These are phyloP conservation scores for Microcebus jonahi DNA, from an alignment of 2,113 vertebrate species.

Conservation along the genomic window DNA sequence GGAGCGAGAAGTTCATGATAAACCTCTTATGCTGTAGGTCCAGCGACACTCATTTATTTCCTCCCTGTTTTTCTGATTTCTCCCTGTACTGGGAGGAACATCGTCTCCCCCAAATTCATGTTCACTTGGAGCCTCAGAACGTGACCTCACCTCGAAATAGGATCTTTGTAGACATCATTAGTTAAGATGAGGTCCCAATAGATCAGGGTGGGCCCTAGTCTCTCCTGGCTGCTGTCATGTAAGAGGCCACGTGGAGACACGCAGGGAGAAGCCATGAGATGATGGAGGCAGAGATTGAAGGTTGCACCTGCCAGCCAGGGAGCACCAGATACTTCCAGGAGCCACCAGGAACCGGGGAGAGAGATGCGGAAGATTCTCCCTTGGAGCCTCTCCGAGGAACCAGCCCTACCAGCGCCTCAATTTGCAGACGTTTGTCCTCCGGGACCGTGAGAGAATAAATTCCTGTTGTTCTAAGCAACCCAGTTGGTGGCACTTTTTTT, in stretches of 20 bases:
- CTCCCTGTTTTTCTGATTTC: no score
- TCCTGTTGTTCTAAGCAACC: background rate
- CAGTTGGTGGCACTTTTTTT: no score
- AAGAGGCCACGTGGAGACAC: background rate
- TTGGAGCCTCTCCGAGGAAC: background rate
- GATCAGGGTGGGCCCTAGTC: rapidly evolving
- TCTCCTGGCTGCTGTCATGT: rapidly evolving
- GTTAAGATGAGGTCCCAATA: background rate
- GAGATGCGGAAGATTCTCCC: rapidly evolving
- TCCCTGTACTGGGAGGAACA: background rate
- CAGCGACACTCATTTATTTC: background rate
- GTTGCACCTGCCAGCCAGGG: rapidly evolving
- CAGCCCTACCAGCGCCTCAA: background rate
- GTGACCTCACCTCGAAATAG: background rate
- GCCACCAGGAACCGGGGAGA: background rate
- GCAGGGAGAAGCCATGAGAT: background rate
- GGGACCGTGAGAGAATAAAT: no score
- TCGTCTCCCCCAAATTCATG: background rate
- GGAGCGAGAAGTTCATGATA: rapidly evolving
- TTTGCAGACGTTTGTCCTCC: background rate
- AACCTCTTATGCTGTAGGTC: rapidly evolving
- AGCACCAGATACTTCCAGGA: background rate
- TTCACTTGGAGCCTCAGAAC: background rate
- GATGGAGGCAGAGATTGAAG: background rate
- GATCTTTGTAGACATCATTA: background rate